phyloP scores from a whole-genome alignment of 2,888 invertebrate genomes.

The Nemotelus nigrinus region DNA sequence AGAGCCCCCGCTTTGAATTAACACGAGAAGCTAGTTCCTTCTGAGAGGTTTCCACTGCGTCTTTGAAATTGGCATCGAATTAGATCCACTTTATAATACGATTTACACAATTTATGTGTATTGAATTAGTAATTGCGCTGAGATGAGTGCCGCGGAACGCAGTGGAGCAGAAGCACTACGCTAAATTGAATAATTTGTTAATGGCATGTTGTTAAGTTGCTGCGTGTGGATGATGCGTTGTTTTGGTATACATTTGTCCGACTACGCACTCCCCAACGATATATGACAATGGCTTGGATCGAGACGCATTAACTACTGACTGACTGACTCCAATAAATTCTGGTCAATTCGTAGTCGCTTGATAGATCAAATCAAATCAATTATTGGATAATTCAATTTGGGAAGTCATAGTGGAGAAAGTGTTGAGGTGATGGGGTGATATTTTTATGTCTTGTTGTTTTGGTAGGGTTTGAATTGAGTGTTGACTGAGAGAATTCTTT shows the following conservation, averaged over 20 bases:
- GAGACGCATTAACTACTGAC: background rate
- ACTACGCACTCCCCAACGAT: background rate
- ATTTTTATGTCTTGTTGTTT: no score
- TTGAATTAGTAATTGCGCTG: conserved; percentile 47
- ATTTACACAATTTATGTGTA: conserved; percentile 49
- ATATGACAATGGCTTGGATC: background rate
- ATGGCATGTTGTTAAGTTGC: background rate
- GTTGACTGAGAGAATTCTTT: no score
- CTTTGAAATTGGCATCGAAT: conserved; percentile 47
- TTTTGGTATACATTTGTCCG: background rate
- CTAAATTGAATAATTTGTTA: conserved; percentile 44
- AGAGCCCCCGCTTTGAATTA: no score
- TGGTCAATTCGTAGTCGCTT: conserved; percentile 15
- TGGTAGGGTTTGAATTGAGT: no score
- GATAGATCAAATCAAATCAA: conserved; percentile 19
- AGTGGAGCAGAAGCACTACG: conserved; percentile 17
- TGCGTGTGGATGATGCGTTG: background rate
- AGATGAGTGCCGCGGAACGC: conserved; percentile 30
- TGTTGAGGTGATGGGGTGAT: no score
- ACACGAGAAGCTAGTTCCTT: no score
- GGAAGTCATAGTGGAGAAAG: background rate
- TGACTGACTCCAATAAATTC: conserved; percentile 27
- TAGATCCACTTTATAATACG: conserved; percentile 44
- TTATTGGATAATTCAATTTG: conserved; percentile 24
- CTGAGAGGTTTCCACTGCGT: background rate